Conservation (phyloP, 2,797 vertebrate genomes). For the Sebastes variabilis region DNA sequence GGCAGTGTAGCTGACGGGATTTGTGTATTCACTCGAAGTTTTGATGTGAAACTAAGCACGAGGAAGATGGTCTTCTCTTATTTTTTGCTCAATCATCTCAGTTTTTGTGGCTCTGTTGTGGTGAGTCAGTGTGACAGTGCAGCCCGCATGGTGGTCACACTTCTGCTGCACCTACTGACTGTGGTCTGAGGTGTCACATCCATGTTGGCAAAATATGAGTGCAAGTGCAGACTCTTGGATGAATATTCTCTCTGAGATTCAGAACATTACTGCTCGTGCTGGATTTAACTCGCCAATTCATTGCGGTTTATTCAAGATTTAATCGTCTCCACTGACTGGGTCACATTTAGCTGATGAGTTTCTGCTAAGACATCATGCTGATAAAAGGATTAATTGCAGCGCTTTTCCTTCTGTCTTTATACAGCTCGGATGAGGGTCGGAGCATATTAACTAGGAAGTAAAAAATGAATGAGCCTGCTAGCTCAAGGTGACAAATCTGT, state of each 20-base stretch:
- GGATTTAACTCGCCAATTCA: conserved; percentile 12
- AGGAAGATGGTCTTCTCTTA: background rate
- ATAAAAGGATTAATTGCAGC: conserved; percentile 48
- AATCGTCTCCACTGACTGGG: conserved; percentile 12
- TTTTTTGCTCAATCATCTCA: background rate
- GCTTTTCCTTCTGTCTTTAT: conserved; percentile 10
- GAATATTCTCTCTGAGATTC: background rate
- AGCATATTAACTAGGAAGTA: conserved; percentile 2
- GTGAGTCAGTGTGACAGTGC: conserved; percentile 2
- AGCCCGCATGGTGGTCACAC: conserved; percentile 32
- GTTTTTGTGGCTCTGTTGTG: background rate
- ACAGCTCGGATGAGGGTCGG: background rate
- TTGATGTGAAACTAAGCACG: background rate
- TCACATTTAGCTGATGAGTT: conserved; percentile 41
- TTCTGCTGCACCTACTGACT: conserved; percentile 12
- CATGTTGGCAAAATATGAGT: conserved; percentile 35
- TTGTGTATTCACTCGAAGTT: background rate
- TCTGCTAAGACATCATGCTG: conserved; percentile 29
- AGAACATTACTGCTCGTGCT: background rate
- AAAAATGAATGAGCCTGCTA: conserved; percentile 18
- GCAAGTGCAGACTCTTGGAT: background rate
- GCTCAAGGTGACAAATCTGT: conserved; percentile 27
- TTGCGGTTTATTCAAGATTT: conserved; percentile 3
- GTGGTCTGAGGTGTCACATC: conserved; percentile 15
- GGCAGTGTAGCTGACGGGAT: background rate